Evolutionary conservation across 1,140 invertebrate genomes (phyloP).

Genomic region (Drosophila mayri): DNA sequence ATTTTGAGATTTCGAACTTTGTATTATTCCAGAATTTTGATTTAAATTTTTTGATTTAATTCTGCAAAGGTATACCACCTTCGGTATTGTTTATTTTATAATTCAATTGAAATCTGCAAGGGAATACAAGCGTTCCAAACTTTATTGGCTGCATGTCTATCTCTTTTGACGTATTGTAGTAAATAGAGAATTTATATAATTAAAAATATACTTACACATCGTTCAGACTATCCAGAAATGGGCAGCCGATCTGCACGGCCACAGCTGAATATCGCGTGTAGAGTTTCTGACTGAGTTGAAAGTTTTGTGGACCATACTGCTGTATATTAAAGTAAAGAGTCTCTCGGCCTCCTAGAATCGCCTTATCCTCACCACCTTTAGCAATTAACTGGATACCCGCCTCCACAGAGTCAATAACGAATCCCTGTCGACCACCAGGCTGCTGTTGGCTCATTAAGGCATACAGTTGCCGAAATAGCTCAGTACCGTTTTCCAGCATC

Average conservation of each 20-base stretch:
- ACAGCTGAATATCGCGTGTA: slow-evolving; percentile 91
- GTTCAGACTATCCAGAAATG: slow-evolving; percentile 89
- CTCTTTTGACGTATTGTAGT: no score
- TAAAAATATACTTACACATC: slow-evolving; percentile 87
- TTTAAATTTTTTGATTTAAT: no score
- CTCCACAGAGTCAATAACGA: slow-evolving; percentile 88
- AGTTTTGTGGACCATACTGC: slow-evolving; percentile 88
- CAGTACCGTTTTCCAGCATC: slow-evolving; percentile 91
- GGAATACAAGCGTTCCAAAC: no score
- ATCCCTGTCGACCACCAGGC: slow-evolving; percentile 62
- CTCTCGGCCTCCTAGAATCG: slow-evolving; percentile 89
- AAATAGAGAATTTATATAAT: not conserved
- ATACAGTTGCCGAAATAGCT: slow-evolving; percentile 88
- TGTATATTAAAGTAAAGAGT: slow-evolving; percentile 90
- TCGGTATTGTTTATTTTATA: no score
- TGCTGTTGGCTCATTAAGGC: slow-evolving; percentile 87
- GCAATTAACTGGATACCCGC: slow-evolving; percentile 88
- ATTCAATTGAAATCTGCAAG: no score
- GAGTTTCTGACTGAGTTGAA: slow-evolving; percentile 90
- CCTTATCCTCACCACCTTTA: slow-evolving; percentile 86
- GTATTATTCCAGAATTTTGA: no score
- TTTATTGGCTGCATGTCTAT: no score
- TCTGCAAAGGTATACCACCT: no score
- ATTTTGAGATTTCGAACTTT: no score
- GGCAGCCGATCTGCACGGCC: slow-evolving; percentile 90